These are phyloP conservation scores for Drosophila orena DNA, from an alignment of 1,140 invertebrate species.

Conservation along the genomic window DNA sequence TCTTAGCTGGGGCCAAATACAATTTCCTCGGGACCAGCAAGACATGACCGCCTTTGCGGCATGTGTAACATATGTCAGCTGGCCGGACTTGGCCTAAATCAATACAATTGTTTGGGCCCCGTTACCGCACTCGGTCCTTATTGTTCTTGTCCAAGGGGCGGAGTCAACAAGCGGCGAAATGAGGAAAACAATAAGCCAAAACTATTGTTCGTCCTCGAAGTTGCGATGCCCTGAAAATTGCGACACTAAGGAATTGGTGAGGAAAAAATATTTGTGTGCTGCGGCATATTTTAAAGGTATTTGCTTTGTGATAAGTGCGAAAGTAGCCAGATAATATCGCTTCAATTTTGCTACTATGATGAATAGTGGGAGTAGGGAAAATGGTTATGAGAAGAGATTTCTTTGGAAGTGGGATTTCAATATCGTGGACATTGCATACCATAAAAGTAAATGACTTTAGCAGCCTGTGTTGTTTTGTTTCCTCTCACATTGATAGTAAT, in stretches of 20 bases:
- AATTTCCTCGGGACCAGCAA: conserved; percentile 2
- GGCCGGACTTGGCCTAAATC: conserved; percentile 48
- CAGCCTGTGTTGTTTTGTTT: neutral
- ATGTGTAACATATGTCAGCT: conserved; percentile 64
- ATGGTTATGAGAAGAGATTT: neutral
- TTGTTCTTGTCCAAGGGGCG: conserved; percentile 41
- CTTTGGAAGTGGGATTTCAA: neutral
- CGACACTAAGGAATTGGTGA: too few species aligned
- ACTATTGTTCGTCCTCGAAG: conserved; percentile 2
- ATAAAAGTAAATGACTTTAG: conserved; percentile 7
- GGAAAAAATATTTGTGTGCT: too few species aligned
- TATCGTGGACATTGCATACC: neutral
- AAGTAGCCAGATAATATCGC: too few species aligned
- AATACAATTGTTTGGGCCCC: conserved; percentile 58
- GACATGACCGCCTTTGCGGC: conserved; percentile 50
- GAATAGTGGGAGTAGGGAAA: conserved; percentile 7
- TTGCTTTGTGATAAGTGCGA: too few species aligned
- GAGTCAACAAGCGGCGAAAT: conserved; percentile 61
- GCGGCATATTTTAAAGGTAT: too few species aligned
- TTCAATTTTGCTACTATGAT: too few species aligned
- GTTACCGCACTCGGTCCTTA: conserved; percentile 42
- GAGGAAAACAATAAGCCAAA: conserved; percentile 54
- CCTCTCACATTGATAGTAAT: neutral
- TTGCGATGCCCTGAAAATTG: neutral
- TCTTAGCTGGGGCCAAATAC: conserved; percentile 20